These are phyloP conservation scores for Pogonomyrmex barbatus DNA, from an alignment of 1,140 invertebrate genomes.

Conservation along the genomic window DNA sequence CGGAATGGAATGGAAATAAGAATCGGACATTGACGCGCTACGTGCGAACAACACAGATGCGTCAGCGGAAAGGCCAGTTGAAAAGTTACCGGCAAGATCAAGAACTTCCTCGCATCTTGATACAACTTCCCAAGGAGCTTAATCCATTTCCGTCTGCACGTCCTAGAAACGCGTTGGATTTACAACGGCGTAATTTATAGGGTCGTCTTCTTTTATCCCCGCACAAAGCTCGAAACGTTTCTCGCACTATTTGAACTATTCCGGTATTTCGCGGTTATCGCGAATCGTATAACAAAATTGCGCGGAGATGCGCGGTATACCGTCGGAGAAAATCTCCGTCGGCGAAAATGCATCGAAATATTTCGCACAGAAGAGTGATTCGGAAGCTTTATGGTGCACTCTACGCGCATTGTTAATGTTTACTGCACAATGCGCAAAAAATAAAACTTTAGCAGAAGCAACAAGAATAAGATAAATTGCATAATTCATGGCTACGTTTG, in stretches of 20 bases:
- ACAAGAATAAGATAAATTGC: neutral
- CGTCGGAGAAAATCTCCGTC: constrained; percentile 44
- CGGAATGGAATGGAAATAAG: neutral
- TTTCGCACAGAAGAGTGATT: constrained; percentile 37
- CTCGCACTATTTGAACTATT: constrained; percentile 39
- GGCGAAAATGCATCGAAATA: constrained; percentile 41
- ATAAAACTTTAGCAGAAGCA: neutral
- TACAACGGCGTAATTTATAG: constrained; percentile 70
- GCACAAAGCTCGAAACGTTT: constrained; percentile 33
- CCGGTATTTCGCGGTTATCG: constrained; percentile 35
- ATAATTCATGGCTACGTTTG: neutral
- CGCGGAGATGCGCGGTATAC: neutral
- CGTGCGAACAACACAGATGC: constrained; percentile 71
- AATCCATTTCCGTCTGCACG: constrained; percentile 70
- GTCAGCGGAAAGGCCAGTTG: constrained; percentile 61
- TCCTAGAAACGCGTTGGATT: constrained; percentile 65
- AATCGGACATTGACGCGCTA: constrained; percentile 53
- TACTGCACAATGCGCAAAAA: neutral
- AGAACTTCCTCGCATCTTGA: constrained; percentile 71
- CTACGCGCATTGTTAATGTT: neutral
- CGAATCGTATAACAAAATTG: constrained; percentile 55
- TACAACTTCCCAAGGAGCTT: constrained; percentile 71
- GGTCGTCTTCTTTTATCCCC: constrained; percentile 58
- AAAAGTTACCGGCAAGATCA: constrained; percentile 71
- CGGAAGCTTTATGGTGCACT: neutral